Percentiles rank a stretch among this genome's conserved stretches.
Conservation (phyloP, 2,113 vertebrate species). For the Corynorhinus townsendii region DNA sequence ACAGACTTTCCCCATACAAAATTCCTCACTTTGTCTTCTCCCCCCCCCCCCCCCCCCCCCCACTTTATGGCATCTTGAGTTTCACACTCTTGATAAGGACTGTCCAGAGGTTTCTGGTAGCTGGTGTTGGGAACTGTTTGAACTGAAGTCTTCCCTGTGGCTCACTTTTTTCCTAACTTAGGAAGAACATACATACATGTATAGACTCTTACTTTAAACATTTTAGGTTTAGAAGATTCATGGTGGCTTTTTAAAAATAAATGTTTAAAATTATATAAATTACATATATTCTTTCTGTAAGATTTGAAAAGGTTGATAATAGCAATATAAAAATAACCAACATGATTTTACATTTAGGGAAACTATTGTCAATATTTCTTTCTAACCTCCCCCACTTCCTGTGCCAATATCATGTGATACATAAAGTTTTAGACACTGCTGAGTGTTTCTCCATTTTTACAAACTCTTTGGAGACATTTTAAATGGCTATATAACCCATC, state of each 20-base stretch:
- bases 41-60: rapidly evolving
- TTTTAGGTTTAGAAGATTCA: slow-evolving; percentile 14
- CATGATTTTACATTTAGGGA: background rate
- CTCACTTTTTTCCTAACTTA: background rate
- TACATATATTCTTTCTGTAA: background rate
- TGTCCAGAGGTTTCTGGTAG: background rate
- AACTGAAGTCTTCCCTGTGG: background rate
- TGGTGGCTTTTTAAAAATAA: background rate
- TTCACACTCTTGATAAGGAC: background rate
- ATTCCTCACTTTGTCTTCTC: background rate
- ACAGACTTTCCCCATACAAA: background rate
- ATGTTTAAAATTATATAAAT: background rate
- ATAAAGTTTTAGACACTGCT: background rate
- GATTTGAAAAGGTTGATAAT: background rate
- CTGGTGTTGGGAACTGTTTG: background rate
- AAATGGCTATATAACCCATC: background rate
- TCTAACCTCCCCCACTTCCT: background rate
- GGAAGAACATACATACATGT: background rate
- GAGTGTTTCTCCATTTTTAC: background rate
- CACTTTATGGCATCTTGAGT: background rate
- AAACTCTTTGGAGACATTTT: background rate
- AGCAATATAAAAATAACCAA: background rate
- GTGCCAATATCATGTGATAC: background rate
- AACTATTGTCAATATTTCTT: background rate
- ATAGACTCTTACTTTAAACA: background rate